Conservation (phyloP, 1,140 invertebrate species). For the Pseudobourletiella spinata region DNA sequence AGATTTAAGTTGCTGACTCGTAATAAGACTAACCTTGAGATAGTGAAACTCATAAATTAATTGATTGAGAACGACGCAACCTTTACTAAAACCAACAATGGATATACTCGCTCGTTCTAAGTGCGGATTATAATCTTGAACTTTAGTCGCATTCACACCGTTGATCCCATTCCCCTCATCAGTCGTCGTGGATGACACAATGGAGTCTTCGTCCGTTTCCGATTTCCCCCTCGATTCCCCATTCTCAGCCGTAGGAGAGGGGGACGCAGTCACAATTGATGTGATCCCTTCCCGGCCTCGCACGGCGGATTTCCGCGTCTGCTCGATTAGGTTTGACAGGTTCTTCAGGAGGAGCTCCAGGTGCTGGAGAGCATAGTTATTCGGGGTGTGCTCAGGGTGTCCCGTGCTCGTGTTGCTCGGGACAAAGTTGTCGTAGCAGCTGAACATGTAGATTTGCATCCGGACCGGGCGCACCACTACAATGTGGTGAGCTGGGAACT, state of each 20-base stretch:
- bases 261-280: too few relatives aligned
- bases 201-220: conserved; percentile 14
- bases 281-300: not conserved
- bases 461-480: conserved; percentile 63
- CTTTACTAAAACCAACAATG: conserved; percentile 81
- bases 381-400: conserved; percentile 59
- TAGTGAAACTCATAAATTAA: conserved; percentile 73
- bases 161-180: conserved; percentile 17
- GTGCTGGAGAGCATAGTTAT: conserved; percentile 57
- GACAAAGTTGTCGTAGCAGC: conserved; percentile 80
- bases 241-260: too few relatives aligned
- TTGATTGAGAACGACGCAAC: conserved; percentile 83
- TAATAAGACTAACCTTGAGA: too few relatives aligned
- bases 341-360: conserved; percentile 49
- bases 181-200: conserved; percentile 25
- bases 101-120: conserved; percentile 47
- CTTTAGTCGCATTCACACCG: conserved; percentile 3
- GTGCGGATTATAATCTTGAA: conserved; percentile 27
- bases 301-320: conserved; percentile 40
- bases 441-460: conserved; percentile 71
- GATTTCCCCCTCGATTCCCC: conserved; percentile 7
- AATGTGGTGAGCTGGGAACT: conserved; percentile 61
- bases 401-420: conserved; percentile 58
- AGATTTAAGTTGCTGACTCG: too few relatives aligned
- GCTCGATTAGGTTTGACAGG: conserved; percentile 44